phyloP scores from a whole-genome alignment of 92 coral and sea anemone species.

The Porites rus region DNA sequence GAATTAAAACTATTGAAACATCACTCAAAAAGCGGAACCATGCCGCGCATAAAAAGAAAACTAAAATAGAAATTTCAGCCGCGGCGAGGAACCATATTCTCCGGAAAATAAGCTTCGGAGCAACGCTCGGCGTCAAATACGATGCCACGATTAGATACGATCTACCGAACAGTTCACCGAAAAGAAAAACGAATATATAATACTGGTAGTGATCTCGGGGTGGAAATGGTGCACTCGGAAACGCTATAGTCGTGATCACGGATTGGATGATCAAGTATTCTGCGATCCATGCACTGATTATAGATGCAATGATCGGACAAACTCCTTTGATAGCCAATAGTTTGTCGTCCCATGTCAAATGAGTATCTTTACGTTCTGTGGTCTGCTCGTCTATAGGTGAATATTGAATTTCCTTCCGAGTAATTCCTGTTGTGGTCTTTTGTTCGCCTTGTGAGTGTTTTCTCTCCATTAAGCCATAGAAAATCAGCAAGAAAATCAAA shows the following conservation, averaged over 20 bases:
- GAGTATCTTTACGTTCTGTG: conserved; percentile 21
- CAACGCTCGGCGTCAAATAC: conserved; percentile 63
- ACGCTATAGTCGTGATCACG: conserved; percentile 87
- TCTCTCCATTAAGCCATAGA: conserved; percentile 87
- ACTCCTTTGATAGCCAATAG: conserved; percentile 59
- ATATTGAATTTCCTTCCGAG: conserved; percentile 70
- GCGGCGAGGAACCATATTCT: conserved; percentile 77
- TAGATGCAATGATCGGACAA: conserved; percentile 70
- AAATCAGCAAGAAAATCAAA: conserved; percentile 72
- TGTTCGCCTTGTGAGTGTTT: conserved; percentile 62
- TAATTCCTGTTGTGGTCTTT: conserved; percentile 19
- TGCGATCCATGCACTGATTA: conserved; percentile 86
- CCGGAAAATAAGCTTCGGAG: conserved; percentile 59
- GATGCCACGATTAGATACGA: conserved; percentile 79
- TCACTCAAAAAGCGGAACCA: conserved; percentile 82
- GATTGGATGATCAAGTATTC: conserved; percentile 89
- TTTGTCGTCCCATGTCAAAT: conserved; percentile 80
- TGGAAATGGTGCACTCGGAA: conserved; percentile 87
- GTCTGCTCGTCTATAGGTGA: conserved; percentile 66
- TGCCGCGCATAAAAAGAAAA: conserved; percentile 79
- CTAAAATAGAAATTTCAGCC: conserved; percentile 61
- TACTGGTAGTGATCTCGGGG: conserved; percentile 93
- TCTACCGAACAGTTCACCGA: conserved; percentile 87
- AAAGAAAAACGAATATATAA: conserved; percentile 81
- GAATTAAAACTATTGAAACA: conserved; percentile 66